Evolutionary conservation across 1,140 invertebrate species (phyloP), one percentile per base, ranked within the genome.

Genomic region (Eumeta japonica): DNA sequence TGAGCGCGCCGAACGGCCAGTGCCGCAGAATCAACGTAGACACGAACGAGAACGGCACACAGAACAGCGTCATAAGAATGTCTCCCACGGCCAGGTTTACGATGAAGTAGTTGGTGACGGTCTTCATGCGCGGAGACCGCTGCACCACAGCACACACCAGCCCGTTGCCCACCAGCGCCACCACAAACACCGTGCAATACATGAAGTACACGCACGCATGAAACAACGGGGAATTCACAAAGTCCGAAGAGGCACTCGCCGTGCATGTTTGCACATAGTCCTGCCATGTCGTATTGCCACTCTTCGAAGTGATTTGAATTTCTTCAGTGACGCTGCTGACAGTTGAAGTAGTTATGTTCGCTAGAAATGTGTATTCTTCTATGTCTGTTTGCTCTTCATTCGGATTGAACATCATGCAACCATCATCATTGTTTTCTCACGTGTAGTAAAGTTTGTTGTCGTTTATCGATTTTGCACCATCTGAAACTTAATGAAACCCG

Each of bases 91-190:
- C 88, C 36, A 94, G 67, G 64, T 93, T 93, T 44, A 85, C 83
- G 43, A 93, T 92, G 57, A 92, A 91, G 55, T 87, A 89, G 54
- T 93, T 93, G 1, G 90, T 92, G 1, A 92, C 88, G 0, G 89
- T 92, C 43, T 86, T 80, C 89, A 92, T 93, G 17, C 86, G 78
- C 0, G 87, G 83, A 14, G 83, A 86, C 5, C 81, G 81, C 35
- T 86, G 75, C 1, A 93, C 88, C 4, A 92, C 85, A 55, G 87
- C 90, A 60, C 88, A 90, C 3, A 94, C 88, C 2, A 90, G 78
- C 10, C 83, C 83, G 57, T 93, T 93, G 1, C 90, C 90, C 1
- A 85, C 45, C 4, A 93, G 57, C 0, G 89, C 87, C 1, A 87
- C 67, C 1, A 92, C 57, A 39, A 92, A 89, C 4, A 92, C 82